A percentile compares a stretch with the other conserved stretches of the same genome.
Conservation (phyloP, 2,113 vertebrate species). For the Noctilio leporinus region DNA sequence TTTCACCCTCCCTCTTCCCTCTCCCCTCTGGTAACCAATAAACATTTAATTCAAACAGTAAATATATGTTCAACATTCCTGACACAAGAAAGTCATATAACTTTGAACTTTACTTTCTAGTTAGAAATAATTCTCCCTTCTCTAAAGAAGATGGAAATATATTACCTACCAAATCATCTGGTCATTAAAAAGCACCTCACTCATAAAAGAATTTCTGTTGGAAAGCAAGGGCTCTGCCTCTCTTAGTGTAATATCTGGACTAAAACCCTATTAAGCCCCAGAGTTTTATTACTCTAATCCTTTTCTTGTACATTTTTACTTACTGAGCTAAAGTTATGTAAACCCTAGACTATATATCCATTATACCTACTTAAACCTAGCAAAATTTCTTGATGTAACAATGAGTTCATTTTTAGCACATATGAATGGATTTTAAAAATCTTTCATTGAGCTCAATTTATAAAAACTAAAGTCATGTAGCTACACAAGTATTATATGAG, state of each 20-base stretch:
- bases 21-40: too few species aligned
- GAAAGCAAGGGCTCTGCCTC: neutral
- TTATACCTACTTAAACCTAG: neutral
- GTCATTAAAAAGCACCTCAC: neutral
- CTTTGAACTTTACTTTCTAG: neutral
- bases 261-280: neutral
- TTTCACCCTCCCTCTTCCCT: too few species aligned
- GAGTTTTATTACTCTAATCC: neutral
- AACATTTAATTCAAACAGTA: neutral
- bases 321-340: neutral
- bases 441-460: neutral
- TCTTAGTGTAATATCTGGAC: neutral
- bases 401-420: neutral
- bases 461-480: neutral
- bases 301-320: neutral
- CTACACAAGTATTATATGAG: neutral
- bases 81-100: neutral
- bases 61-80: neutral
- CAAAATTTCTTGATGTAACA: neutral
- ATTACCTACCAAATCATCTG: neutral
- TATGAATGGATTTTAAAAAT: neutral
- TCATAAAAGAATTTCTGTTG: neutral
- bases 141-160: neutral
- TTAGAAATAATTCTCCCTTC: neutral
- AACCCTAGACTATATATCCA: neutral